Evolutionary conservation across 2,797 vertebrate species (phyloP).

Genomic region (Cyclopterus lumpus): DNA sequence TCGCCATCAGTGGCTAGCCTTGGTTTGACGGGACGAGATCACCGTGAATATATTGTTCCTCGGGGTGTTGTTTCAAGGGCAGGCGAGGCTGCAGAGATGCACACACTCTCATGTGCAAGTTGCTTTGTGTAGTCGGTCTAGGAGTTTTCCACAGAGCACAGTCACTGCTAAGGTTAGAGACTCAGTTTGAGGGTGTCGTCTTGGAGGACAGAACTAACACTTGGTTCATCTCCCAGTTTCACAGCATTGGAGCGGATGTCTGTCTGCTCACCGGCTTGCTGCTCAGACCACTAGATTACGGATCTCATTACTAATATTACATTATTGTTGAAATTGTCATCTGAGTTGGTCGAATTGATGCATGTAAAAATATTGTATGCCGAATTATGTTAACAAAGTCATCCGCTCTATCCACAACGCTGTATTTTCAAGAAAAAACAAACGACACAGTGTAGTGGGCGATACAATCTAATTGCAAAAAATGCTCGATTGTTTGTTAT

Average conservation of each 20-base stretch:
- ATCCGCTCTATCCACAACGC: not conserved
- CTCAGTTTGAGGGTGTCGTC: conserved; percentile 4
- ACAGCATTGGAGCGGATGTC: conserved; percentile 6
- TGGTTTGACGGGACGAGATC: conserved; percentile 22
- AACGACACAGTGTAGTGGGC: not conserved
- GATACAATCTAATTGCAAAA: not conserved
- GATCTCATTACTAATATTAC: not conserved
- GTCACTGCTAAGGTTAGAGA: not conserved
- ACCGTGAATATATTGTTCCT: conserved; percentile 13
- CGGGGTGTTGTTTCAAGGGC: conserved; percentile 31
- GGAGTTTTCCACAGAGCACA: conserved; percentile 4
- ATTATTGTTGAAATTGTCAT: not conserved
- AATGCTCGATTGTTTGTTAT: not conserved
- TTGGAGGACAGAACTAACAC: conserved; percentile 16
- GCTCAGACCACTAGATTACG: conserved; percentile 4
- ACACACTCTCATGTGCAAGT: not conserved
- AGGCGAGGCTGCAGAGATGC: conserved; percentile 4
- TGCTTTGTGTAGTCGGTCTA: not conserved
- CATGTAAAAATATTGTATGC: not conserved
- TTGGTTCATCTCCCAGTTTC: conserved; percentile 26
- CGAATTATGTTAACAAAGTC: not conserved
- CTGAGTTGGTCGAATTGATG: not conserved
- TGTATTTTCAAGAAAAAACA: not conserved
- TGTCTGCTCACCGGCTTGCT: conserved; percentile 14
- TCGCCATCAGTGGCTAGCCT: conserved; percentile 1